Base-by-base conservation (phyloP, 2,113 vertebrate genomes). In the Uria lomvia region DNA sequence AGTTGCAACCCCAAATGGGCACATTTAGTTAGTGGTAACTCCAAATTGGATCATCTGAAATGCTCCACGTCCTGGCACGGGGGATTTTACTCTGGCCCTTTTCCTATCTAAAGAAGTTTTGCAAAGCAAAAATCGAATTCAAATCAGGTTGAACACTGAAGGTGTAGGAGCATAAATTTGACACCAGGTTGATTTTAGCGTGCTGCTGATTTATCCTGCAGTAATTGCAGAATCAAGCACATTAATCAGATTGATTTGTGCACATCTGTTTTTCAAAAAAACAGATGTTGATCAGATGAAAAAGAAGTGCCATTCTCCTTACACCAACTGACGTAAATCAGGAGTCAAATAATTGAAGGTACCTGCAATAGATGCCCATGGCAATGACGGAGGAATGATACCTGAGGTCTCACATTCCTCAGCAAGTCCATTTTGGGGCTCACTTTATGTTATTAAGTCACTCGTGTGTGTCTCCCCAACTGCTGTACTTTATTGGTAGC, bases 221-320 rank as follows among this genome's bases (percentile, higher is more conserved):
- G 91, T 91, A 94, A 96, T 87, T 94, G 86, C 88, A 97, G 96
- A 97, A 94, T 95, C 92, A 89, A 89, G 50, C 29, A 74, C 96
- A 97, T 96, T 93, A 96, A 96, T 97, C 96, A 96, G 83, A 92
- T 87, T 91, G 91, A 97, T 95, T 96, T 91, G 74, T 70, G 60
- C 92, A 93, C 93, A 95, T 97, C 94, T 97, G 94, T 70, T 93
- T 94, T 95, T 91, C 29, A 75, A 65, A 92, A 94, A 90, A 79
- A 1, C 94, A 95, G 93, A 96, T 97, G 94, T 87, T 88, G 81
- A 95, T 77, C 80, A 50, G 63, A 70, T 50, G 63, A 83, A 80
- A 92, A 96, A 82, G 76, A 78, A 78, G 21, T 45, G 29, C 52
- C 71, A 59, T 81, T 89, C 3, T 4, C 59, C 71, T 90, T 88